Evolutionary conservation across 2,797 vertebrate genomes (phyloP).

Genomic region (Propithecus deckenii): DNA sequence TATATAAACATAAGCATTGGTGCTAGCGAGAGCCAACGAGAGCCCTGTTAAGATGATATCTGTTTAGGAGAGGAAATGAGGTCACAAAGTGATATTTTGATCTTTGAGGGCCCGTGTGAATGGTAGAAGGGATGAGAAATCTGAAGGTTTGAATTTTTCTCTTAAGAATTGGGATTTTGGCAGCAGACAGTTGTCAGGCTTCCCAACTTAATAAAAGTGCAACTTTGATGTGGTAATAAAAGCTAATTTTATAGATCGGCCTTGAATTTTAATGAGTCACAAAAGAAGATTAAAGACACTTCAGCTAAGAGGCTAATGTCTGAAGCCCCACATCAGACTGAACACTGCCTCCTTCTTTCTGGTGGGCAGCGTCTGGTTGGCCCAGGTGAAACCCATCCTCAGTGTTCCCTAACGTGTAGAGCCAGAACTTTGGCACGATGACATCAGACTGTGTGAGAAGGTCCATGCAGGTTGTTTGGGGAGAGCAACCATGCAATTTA

Average conservation of each 20-base stretch:
- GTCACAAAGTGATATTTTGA: constrained; percentile 9
- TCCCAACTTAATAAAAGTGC: constrained; percentile 40
- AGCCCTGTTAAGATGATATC: neutral
- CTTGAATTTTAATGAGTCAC: constrained; percentile 47
- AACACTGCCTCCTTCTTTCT: neutral
- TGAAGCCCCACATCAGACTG: neutral
- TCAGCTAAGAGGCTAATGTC: neutral
- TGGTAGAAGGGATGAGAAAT: constrained; percentile 8
- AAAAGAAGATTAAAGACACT: constrained; percentile 12
- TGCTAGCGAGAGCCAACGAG: neutral
- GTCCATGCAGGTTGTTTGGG: neutral
- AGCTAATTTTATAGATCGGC: constrained; percentile 38
- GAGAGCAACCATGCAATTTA: neutral
- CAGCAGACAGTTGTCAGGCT: neutral
- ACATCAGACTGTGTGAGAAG: neutral
- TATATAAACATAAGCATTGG: constrained; percentile 16
- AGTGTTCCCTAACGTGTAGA: neutral
- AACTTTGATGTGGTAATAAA: constrained; percentile 44
- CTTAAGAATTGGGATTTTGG: constrained; percentile 50
- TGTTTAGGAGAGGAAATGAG: constrained; percentile 2
- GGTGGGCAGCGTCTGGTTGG: neutral
- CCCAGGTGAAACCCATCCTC: neutral
- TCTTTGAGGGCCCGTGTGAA: neutral
- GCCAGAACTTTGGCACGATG: neutral
- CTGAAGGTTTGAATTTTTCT: constrained; percentile 4